Evolutionary conservation across 2,888 invertebrate species (phyloP), one percentile per base, ranked within the genome.

Genomic region (Agrochola lota): DNA sequence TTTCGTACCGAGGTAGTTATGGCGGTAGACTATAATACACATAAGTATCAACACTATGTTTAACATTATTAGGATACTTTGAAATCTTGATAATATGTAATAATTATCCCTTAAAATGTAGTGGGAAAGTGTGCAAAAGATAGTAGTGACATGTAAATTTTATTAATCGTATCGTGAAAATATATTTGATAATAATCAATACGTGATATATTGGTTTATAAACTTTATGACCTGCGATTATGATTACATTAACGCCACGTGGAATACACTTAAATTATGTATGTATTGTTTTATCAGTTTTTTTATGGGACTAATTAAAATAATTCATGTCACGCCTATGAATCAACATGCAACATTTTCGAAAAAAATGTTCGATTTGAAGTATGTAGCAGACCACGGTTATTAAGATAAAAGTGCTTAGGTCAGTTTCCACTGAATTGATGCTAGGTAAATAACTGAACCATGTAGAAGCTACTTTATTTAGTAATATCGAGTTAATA

Each of bases 191-290:
- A 43, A 30, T 52, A 64, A 52, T 80, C 49, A 59, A 52, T 68
- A n/a, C 2, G 0, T 68, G 23, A 80, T 60, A 59, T 26, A 70
- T 69, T 64, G 35, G n/a, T 20, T 26, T 15, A 76, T 60, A 81
- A 81, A 76, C 8, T 76, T 64, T 35, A 68, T 46, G 20, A n/a
- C 23, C 52, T 40, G 55, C 17, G 55, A 77, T 78, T 60, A 60
- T 12, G 40, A 55, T 66, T 59, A 35, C 23, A 66, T 20, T 55
- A 76, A 66, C 23, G 12, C 23, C 15, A 52, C 40, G 30, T 49
- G 20, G n/a, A 23, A 43, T 11, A 15, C 6, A 49, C 49, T 11
- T 49, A 7, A 71, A 49, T 49, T 15, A 26, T 20, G 12, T 23
- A 4, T 30, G 23, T 23, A 17, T 69, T 30, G 11, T 79, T 63